These are phyloP conservation scores for Drosophila ogumai DNA, from an alignment of 1,140 invertebrate species.

Conservation along the genomic window DNA sequence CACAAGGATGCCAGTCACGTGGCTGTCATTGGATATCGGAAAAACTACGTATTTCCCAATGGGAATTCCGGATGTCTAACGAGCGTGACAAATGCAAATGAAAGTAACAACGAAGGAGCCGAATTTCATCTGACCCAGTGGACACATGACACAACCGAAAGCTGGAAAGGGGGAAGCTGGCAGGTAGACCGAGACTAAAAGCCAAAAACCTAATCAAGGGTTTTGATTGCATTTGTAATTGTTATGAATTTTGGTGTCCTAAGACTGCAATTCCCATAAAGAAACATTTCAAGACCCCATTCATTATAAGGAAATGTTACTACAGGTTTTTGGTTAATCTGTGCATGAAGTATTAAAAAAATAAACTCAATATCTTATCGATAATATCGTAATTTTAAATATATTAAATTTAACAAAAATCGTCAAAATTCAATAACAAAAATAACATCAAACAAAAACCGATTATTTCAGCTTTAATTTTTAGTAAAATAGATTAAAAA, in stretches of 20 bases:
- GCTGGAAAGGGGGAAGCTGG: background rate
- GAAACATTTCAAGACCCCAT: background rate
- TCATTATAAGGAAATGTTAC: background rate
- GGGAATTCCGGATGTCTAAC: conserved; percentile 66
- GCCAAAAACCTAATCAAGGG: conserved; percentile 35
- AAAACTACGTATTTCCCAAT: conserved; percentile 54
- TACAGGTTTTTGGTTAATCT: too few relatives aligned
- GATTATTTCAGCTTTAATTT: background rate
- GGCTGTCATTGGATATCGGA: conserved; percentile 62
- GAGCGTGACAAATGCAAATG: conserved; percentile 76
- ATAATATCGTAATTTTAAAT: too few relatives aligned
- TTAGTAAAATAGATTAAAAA: background rate
- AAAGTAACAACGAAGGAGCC: conserved; percentile 21
- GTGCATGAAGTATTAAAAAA: background rate
- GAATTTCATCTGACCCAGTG: conserved; percentile 46
- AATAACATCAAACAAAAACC: background rate
- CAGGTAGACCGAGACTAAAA: conserved; percentile 10
- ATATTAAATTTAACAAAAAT: too few relatives aligned
- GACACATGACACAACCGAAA: conserved; percentile 30
- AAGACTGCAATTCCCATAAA: background rate
- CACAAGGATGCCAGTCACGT: conserved; percentile 57
- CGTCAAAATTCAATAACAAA: too few relatives aligned
- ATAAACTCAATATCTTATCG: background rate
- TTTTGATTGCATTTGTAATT: conserved; percentile 38
- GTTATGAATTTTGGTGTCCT: conserved; percentile 19